Evolutionary conservation across 2,797 vertebrate species (phyloP), one percentile per base, ranked within the genome.

Genomic region (Hoplostethus atlanticus): DNA sequence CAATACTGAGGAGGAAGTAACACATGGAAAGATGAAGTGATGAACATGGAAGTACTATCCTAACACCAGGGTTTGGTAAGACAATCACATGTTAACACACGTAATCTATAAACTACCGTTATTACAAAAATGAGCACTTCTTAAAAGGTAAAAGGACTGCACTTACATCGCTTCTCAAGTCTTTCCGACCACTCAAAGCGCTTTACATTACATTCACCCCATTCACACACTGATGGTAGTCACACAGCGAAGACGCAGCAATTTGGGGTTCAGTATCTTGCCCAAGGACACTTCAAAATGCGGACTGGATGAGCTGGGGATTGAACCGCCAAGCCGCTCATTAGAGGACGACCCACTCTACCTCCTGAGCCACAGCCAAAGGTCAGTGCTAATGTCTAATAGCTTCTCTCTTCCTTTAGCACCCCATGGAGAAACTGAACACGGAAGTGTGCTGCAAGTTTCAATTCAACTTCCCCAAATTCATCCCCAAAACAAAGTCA

Each of bases 391-490:
- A 61, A 59, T 48, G 61, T 83, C n/a, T 52, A 0, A 21, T 28
- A 63, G 84, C 84, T 86, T 91, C 81, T 79, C 61, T 77, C 53
- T 77, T 83, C 15, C 73, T 60, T 71, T 64, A 53, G 67, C 9
- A 52, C 42, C 53, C 40, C 75, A 76, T 50, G 80, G 83, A 90
- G 90, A 89, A 16, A 84, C n/a, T 84, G 65, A 68, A 68, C 55
- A 76, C 3, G 2, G 67, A 76, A 63, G 16, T 73, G 15, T 21
- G 31, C 2, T 30, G 52, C 68, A 76, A 85, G 88, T 90, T 92
- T 89, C 90, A 56, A 34, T 87, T 91, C 85, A 76, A 50, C 82
- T 85, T 91, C 74, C 7, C 31, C 50, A 71, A 55, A 68, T 42
- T 0, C 12, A 53, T 47, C 7, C 46, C 17, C 38, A 64, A 64